Percentiles rank a stretch among this genome's conserved stretches.
Evolutionary conservation across 2,888 invertebrate genomes (phyloP).

Genomic region (Notodonta dromedarius): DNA sequence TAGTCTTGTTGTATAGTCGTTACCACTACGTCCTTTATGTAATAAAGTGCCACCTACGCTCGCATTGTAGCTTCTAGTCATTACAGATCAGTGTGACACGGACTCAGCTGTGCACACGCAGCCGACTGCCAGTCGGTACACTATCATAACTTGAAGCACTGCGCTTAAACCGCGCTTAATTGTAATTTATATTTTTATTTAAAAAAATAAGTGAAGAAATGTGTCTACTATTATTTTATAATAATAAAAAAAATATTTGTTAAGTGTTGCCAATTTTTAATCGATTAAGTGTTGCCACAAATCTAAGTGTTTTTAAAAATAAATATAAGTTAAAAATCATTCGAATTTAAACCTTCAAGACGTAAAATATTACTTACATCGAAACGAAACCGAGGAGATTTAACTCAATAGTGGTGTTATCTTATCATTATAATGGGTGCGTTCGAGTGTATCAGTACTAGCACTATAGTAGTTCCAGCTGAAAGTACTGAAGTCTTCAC

Average conservation of each 20-base stretch:
- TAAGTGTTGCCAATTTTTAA: neutral
- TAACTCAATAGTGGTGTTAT: no score
- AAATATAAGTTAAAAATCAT: no score
- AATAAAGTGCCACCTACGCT: constrained; percentile 30
- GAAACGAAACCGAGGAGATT: no score
- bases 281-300: no score
- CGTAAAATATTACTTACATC: no score
- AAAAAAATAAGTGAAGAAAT: constrained; percentile 2
- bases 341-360: no score
- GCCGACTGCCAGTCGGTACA: constrained; percentile 32
- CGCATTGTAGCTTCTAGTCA: constrained; percentile 28
- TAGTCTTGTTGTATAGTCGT: neutral
- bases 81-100: constrained; percentile 31
- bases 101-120: constrained; percentile 31
- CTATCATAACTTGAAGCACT: constrained; percentile 34
- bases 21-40: neutral
- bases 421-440: neutral
- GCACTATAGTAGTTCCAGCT: constrained; percentile 55
- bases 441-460: constrained; percentile 59
- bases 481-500: constrained; percentile 73
- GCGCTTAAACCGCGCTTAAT: no score
- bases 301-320: neutral
- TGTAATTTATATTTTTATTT: neutral
- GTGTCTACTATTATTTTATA: no score
- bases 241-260: neutral